Conservation (phyloP, 2,797 vertebrate genomes). For the Enteromius radiatus region DNA sequence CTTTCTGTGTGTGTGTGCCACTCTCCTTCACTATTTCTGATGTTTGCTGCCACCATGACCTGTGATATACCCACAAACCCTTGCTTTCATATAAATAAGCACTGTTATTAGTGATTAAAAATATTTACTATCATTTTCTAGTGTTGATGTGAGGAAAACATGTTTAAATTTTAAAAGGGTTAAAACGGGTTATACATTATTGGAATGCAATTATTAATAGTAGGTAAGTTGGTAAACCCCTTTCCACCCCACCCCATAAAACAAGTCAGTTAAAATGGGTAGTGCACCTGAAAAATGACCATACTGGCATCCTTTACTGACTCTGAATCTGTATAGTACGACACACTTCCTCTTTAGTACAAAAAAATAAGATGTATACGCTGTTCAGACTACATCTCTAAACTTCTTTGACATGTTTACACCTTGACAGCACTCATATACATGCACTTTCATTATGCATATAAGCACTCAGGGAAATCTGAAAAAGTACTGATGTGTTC, state of each 20-base stretch:
- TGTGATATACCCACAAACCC: not conserved
- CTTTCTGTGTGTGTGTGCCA: not conserved
- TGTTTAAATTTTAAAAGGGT: not conserved
- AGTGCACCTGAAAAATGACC: not conserved
- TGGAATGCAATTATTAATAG: not conserved
- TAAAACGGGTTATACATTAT: not conserved
- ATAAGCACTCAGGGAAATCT: not conserved
- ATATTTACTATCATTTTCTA: not conserved
- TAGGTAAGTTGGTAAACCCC: not conserved
- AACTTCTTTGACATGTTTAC: not conserved
- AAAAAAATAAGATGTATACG: not conserved
- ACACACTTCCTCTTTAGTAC: not conserved
- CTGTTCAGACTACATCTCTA: not conserved
- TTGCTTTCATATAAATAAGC: not conserved
- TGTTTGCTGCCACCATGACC: not conserved
- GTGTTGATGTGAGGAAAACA: not conserved
- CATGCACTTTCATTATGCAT: not conserved
- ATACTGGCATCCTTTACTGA: not conserved
- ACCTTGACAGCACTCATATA: not conserved
- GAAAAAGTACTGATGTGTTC: not conserved
- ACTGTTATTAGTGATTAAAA: slow-evolving; percentile 10
- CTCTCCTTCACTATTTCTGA: not conserved
- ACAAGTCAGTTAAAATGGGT: not conserved
- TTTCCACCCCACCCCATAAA: not conserved
- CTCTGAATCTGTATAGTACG: not conserved